Conservation (phyloP, 2,113 vertebrate genomes). For the Eubucco bourcierii region DNA sequence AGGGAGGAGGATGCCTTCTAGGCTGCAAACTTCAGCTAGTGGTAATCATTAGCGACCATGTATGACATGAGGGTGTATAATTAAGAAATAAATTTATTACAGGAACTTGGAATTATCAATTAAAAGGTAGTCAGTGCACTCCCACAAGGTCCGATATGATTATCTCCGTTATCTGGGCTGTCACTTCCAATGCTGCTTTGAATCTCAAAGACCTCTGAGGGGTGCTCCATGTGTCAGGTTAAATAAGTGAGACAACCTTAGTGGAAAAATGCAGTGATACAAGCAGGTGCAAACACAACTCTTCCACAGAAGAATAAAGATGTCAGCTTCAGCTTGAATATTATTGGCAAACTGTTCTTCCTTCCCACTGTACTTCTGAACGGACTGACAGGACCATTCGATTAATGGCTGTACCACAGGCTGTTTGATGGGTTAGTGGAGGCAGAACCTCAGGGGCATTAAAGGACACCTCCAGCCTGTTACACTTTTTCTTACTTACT, state of each 20-base stretch:
- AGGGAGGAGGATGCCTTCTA: conserved; percentile 24
- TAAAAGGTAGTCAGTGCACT: conserved; percentile 78
- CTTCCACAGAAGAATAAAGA: conserved; percentile 19
- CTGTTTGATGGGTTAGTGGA: neutral
- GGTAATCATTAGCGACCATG: conserved; percentile 74
- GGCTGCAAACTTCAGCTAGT: conserved; percentile 70
- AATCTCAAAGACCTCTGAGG: conserved; percentile 80
- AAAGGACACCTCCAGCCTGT: neutral
- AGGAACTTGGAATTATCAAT: conserved; percentile 86
- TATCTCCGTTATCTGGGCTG: conserved; percentile 86
- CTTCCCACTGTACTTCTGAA: neutral
- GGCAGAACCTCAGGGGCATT: neutral
- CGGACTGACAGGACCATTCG: neutral
- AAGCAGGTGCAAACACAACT: conserved; percentile 42
- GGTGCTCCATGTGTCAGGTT: conserved; percentile 80
- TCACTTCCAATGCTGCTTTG: conserved; percentile 83
- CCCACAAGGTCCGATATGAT: conserved; percentile 81
- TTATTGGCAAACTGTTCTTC: neutral
- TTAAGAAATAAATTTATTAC: conserved; percentile 87
- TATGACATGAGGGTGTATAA: conserved; percentile 75
- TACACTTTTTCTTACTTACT: neutral
- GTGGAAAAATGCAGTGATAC: conserved; percentile 49
- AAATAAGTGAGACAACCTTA: conserved; percentile 76
- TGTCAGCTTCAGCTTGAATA: neutral
- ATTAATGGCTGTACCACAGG: neutral